Base-by-base conservation (phyloP, 2,888 invertebrate genomes). In the Monochamus alternatus region DNA sequence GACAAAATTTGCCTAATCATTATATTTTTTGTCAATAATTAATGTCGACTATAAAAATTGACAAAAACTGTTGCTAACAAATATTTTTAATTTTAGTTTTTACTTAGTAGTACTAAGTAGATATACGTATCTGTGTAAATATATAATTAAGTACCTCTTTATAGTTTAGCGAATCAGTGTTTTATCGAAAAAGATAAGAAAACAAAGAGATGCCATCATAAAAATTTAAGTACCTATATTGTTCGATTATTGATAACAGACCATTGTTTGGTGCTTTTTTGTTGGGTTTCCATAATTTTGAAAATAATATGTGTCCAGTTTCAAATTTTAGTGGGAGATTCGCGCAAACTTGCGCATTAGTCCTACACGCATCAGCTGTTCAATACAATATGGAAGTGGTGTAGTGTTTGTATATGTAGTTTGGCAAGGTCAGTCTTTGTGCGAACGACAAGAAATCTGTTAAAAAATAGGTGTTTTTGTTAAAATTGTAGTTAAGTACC, bases 381-480 rank as follows among this genome's bases (percentile, higher is more conserved):
- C 82, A 76, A 82, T 82, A 81, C 80, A 84, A 84, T 82, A 84
- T 85, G 84, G 85, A 80, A 80, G 82, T 81, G 78, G 75, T 76
- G 76, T 77, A 80, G 80, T 82, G 83, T 84, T 83, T 84, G 82
- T 82, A 75, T 76, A 73, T 77, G 77, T 70, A 65, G 62, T 72
- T 76, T 83, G 89, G 89, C 90, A 92, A 92, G 92, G 92, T 92
- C 92, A 91, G 91, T 90, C 92, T 92, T 92, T 92, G 92, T 92
- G 91, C 91, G 90, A 90, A 91, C 81, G 88, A 43, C 60, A 70
- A 67, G 58, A 64, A 69, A 60, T 47, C 31, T 51, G 3, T 30
- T 51, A 31, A 4, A 43, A 44, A 60, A 30, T 22, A 69, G 43
- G 69, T 60, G 32, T 31, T 22, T 22, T 38, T 10, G 22, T 58